phyloP scores from a whole-genome alignment of 2,888 invertebrate species.

The Byasa hedistus region DNA sequence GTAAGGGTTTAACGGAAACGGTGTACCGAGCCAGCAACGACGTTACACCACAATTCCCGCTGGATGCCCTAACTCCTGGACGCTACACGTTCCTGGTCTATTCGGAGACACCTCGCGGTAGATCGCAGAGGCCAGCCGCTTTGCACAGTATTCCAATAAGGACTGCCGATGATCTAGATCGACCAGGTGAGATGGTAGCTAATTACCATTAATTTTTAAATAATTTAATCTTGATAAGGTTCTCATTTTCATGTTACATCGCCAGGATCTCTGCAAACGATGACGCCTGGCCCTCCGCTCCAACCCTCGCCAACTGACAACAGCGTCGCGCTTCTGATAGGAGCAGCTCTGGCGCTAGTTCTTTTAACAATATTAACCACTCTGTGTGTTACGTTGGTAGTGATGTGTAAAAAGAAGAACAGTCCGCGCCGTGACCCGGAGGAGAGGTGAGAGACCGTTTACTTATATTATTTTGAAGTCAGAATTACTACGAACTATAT shows the following conservation, averaged over 20 bases:
- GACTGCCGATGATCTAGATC: conserved; percentile 58
- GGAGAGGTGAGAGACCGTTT: conserved; percentile 48
- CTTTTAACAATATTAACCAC: conserved; percentile 71
- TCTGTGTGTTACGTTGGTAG: conserved; percentile 66
- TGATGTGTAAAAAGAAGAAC: conserved; percentile 71
- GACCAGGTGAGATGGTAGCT: conserved; percentile 66
- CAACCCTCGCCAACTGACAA: conserved; percentile 58
- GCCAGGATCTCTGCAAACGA: conserved; percentile 69
- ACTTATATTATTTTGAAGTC: too few relatives aligned
- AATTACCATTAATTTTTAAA: too few relatives aligned
- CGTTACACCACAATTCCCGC: conserved; percentile 83
- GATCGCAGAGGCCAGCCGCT: conserved; percentile 85
- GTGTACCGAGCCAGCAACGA: conserved; percentile 83
- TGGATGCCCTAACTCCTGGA: conserved; percentile 87
- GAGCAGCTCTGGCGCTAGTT: conserved; percentile 67
- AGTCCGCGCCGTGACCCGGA: conserved; percentile 59
- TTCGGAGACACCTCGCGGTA: conserved; percentile 89
- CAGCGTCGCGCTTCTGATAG: conserved; percentile 66
- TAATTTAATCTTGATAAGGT: too few relatives aligned
- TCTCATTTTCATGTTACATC: background rate
- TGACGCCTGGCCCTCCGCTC: conserved; percentile 63
- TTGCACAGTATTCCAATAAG: conserved; percentile 81
- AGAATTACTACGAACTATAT: too few relatives aligned
- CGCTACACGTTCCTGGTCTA: conserved; percentile 89
- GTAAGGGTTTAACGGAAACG: conserved; percentile 76